Percentiles rank a stretch among this genome's conserved stretches.
These are phyloP conservation scores for Falco novaeseelandiae DNA, from an alignment of 2,797 vertebrate genomes.

Conservation along the genomic window DNA sequence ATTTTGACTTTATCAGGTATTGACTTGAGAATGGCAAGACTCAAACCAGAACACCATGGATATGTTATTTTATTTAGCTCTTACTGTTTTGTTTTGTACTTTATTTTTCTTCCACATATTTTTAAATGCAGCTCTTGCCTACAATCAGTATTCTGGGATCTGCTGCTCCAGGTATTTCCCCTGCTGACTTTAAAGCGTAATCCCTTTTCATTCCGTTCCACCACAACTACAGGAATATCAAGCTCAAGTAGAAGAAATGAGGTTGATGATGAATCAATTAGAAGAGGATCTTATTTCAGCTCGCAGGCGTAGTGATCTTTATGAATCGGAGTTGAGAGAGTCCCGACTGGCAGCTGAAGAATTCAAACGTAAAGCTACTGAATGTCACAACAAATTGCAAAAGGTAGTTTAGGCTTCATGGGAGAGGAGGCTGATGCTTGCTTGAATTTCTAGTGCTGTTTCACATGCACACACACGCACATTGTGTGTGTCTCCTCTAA, in stretches of 20 bases:
- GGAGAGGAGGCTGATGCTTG: not conserved
- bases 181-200: not conserved
- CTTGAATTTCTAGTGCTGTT: not conserved
- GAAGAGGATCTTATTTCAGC: slow-evolving; percentile 97
- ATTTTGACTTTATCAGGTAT: not conserved
- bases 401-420: slow-evolving; percentile 82
- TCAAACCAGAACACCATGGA: not conserved
- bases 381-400: slow-evolving; percentile 92
- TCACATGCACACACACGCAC: not conserved
- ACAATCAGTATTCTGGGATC: not conserved
- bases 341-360: slow-evolving; percentile 93
- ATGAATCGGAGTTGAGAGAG: slow-evolving; percentile 93
- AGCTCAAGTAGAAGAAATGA: slow-evolving; percentile 97
- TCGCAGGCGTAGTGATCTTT: slow-evolving; percentile 94
- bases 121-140: not conserved
- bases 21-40: not conserved
- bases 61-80: not conserved
- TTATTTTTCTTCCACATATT: not conserved
- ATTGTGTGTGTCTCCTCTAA: not conserved
- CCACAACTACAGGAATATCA: slow-evolving; percentile 89
- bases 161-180: not conserved
- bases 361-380: slow-evolving; percentile 92
- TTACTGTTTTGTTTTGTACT: not conserved
- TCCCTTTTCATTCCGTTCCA: slow-evolving; percentile 1
- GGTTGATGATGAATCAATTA: slow-evolving; percentile 92